A percentile compares a stretch with the other conserved stretches of the same genome.
Conservation (phyloP, 2,113 vertebrate species). For the human (Homo sapiens) region DNA sequence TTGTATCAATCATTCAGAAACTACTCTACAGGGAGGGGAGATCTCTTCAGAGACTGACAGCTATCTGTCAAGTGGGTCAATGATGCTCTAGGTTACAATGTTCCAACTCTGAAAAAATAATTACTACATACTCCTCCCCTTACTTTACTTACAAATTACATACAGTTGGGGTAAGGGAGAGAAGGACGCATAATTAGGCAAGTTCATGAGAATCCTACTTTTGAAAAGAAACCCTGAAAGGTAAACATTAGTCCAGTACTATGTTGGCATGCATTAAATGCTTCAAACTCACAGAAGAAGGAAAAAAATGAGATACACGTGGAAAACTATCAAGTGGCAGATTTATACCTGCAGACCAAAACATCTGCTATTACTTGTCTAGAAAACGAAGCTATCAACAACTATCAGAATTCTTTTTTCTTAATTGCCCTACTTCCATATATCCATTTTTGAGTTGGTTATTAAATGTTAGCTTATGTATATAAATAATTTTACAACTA, state of each 20-base stretch:
- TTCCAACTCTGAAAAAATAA: neutral
- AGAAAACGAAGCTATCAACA: slow-evolving; percentile 1
- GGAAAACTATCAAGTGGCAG: neutral
- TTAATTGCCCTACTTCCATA: neutral
- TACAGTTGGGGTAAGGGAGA: neutral
- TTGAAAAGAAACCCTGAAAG: slow-evolving; percentile 12
- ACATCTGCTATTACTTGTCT: neutral
- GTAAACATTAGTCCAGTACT: neutral
- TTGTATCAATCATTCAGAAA: slow-evolving; percentile 18
- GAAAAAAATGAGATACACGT: neutral
- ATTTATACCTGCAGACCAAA: neutral
- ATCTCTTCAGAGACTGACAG: slow-evolving; percentile 4
- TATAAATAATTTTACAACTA: slow-evolving; percentile 38
- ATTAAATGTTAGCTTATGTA: slow-evolving; percentile 17
- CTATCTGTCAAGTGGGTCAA: neutral
- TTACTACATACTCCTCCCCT: neutral
- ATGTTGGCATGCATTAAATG: neutral
- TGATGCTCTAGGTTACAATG: neutral
- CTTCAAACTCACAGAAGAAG: neutral
- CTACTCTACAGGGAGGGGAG: neutral
- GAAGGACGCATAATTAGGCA: neutral
- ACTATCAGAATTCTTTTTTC: neutral
- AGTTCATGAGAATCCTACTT: neutral
- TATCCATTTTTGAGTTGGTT: slow-evolving; percentile 31
- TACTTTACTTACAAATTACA: neutral